These are phyloP conservation scores for roundworm (Caenorhabditis elegans) DNA, from an alignment of 1,140 invertebrate species.

Conservation along the genomic window DNA sequence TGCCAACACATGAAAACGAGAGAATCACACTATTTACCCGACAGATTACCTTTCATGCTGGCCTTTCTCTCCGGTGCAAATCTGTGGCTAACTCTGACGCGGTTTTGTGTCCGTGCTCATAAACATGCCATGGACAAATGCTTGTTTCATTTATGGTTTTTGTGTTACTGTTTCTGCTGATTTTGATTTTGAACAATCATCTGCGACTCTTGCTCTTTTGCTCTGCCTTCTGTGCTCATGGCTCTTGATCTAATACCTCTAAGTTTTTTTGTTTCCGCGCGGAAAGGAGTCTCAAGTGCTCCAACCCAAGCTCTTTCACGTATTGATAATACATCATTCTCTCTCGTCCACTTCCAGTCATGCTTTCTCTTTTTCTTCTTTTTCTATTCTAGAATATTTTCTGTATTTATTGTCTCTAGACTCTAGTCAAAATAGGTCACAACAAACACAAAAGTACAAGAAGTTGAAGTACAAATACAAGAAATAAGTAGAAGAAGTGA, in stretches of 20 bases:
- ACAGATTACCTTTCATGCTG: constrained; percentile 1
- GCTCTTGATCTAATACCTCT: neutral
- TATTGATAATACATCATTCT: constrained; percentile 9
- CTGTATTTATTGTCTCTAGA: neutral
- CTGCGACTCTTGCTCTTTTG: neutral
- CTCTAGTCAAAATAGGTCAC: neutral
- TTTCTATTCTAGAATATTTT: neutral
- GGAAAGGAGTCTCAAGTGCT: constrained; percentile 24
- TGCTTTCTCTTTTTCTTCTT: neutral
- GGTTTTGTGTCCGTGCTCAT: neutral
- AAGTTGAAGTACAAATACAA: neutral
- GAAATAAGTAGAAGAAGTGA: neutral
- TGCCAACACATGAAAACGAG: neutral
- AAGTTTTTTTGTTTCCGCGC: constrained; percentile 16
- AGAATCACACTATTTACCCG: constrained; percentile 19
- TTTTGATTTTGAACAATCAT: neutral
- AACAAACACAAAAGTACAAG: constrained; percentile 8
- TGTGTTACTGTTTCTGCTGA: neutral
- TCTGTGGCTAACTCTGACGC: constrained; percentile 24
- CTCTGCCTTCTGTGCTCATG: neutral
- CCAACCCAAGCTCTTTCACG: neutral
- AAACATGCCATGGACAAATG: neutral
- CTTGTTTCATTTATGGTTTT: neutral
- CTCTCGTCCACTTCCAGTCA: neutral
- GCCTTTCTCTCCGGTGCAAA: neutral